Evolutionary conservation across 2,113 vertebrate genomes (phyloP).

Genomic region (Mixornis gularis): DNA sequence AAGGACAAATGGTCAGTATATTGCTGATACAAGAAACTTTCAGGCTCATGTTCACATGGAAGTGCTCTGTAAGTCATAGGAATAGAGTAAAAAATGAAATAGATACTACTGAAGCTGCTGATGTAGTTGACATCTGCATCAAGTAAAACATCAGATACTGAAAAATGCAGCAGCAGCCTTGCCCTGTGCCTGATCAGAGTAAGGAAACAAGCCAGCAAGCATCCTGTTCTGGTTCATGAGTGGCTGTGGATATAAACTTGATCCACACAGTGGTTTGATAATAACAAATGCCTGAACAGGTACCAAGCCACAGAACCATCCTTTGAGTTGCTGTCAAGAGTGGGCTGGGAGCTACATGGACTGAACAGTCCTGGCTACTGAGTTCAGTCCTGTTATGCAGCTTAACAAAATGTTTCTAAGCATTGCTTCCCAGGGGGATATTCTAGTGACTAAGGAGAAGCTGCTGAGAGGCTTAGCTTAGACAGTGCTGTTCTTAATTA

Average conservation of each 20-base stretch:
- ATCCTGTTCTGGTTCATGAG: fast-evolving
- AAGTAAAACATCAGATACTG: background rate
- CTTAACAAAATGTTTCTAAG: background rate
- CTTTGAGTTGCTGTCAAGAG: background rate
- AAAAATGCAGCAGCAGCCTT: background rate
- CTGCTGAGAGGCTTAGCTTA: background rate
- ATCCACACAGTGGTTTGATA: background rate
- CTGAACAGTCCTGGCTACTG: fast-evolving
- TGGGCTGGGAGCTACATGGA: fast-evolving
- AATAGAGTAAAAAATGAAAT: background rate
- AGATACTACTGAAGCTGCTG: background rate
- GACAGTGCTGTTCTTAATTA: background rate
- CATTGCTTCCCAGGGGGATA: fast-evolving
- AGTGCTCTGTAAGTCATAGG: background rate
- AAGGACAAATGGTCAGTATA: background rate
- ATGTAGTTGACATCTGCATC: background rate
- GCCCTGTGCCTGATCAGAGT: background rate
- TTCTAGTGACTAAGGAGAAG: background rate
- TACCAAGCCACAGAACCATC: fast-evolving
- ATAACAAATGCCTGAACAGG: background rate
- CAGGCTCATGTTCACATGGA: background rate
- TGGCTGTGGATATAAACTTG: background rate
- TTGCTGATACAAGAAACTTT: background rate
- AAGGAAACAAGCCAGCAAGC: background rate
- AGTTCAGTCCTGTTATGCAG: fast-evolving